Evolutionary conservation across 2,797 vertebrate genomes (phyloP).

Genomic region (Esox masquinongy): DNA sequence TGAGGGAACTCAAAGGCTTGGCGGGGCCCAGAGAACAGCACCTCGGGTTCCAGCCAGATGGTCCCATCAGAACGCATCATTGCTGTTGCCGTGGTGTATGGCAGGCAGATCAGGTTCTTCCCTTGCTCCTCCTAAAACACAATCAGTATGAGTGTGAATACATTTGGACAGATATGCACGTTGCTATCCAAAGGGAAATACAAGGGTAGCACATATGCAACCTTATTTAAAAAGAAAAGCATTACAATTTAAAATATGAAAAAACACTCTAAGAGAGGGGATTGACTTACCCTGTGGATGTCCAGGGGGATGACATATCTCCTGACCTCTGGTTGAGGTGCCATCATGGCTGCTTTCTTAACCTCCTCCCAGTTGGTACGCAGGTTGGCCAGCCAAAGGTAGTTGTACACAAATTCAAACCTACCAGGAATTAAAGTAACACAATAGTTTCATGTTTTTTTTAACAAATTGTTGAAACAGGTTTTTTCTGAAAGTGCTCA

Average conservation of each 20-base stretch:
- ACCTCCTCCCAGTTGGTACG: conserved; percentile 95
- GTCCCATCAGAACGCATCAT: conserved; percentile 86
- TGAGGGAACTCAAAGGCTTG: conserved; percentile 92
- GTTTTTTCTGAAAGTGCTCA: background rate
- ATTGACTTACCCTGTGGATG: conserved; percentile 81
- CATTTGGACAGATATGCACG: background rate
- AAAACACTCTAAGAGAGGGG: background rate
- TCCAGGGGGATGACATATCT: conserved; percentile 91
- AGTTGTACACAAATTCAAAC: conserved; percentile 98
- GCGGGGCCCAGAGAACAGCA: conserved; percentile 92
- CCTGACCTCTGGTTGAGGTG: conserved; percentile 93
- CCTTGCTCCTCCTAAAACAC: conserved; percentile 82
- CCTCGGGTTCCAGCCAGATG: conserved; percentile 95
- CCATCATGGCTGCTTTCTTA: conserved; percentile 91
- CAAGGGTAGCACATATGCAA: background rate
- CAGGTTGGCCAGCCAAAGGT: conserved; percentile 94
- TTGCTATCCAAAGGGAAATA: background rate
- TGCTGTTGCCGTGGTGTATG: conserved; percentile 92
- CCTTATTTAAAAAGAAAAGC: no score
- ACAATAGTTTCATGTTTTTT: background rate
- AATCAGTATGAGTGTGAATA: background rate
- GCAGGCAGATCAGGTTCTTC: conserved; percentile 90
- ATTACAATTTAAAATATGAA: no score
- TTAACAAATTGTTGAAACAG: background rate
- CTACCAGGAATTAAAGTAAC: conserved; percentile 59